phyloP scores from a whole-genome alignment of 2,888 invertebrate species.

The Rosalia funebris region DNA sequence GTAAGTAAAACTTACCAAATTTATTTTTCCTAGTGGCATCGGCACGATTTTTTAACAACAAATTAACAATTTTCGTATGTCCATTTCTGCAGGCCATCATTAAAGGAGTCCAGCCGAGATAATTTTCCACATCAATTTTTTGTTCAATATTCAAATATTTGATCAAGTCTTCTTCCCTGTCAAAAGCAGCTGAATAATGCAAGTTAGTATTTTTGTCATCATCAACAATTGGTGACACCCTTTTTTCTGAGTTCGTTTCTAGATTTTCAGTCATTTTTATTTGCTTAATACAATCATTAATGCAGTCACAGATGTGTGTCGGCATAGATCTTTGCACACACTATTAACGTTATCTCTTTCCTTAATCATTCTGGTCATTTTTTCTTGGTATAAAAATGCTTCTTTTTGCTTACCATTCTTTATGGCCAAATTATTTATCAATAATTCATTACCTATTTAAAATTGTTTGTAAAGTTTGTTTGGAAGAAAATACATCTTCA shows the following conservation, averaged over 20 bases:
- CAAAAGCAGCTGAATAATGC: conserved; percentile 55
- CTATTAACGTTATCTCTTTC: background rate
- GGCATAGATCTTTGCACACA: conserved; percentile 16
- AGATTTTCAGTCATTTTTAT: conserved; percentile 19
- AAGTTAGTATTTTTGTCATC: conserved; percentile 57
- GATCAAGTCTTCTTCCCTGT: conserved; percentile 45
- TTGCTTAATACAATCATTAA: conserved; percentile 12
- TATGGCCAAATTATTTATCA: no score
- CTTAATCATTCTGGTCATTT: no score
- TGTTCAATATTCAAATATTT: conserved; percentile 41
- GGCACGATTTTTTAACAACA: conserved; percentile 54
- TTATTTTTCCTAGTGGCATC: conserved; percentile 57
- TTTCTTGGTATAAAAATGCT: background rate
- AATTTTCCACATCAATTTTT: conserved; percentile 57
- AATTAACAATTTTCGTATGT: conserved; percentile 50
- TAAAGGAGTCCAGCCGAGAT: conserved; percentile 61
- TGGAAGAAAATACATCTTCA: no score
- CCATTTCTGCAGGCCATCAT: conserved; percentile 61
- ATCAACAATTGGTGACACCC: conserved; percentile 48
- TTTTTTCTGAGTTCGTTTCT: conserved; percentile 23
- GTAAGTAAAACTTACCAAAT: conserved; percentile 57
- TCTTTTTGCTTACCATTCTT: conserved; percentile 11
- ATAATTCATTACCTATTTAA: background rate
- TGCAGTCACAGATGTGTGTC: conserved; percentile 16
- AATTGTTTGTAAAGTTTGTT: background rate